Conservation (phyloP, 2,888 invertebrate genomes). For the Philonicus albiceps region DNA sequence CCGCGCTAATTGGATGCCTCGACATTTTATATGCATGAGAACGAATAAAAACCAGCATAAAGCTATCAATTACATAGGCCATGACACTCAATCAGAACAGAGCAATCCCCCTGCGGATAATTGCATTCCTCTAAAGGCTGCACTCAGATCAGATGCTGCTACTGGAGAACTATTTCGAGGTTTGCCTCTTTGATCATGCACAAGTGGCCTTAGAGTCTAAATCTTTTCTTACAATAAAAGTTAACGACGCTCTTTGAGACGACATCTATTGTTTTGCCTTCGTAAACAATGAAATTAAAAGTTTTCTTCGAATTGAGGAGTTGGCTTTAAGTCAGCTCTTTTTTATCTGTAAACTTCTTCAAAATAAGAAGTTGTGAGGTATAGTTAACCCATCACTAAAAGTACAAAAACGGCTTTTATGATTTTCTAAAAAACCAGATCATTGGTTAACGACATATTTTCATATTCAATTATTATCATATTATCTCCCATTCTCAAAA, state of each 20-base stretch:
- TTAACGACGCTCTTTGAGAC: background rate
- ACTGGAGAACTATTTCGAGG: slow-evolving; percentile 9
- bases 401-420: no score
- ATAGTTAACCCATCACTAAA: no score
- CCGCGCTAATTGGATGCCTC: slow-evolving; percentile 20
- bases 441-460: no score
- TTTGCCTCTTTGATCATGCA: background rate
- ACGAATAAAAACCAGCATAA: background rate
- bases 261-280: background rate
- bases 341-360: no score
- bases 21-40: slow-evolving; percentile 25
- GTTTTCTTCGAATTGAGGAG: background rate
- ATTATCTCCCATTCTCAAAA: no score
- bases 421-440: no score
- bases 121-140: background rate
- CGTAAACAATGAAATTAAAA: background rate
- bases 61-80: slow-evolving; percentile 16
- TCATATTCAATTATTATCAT: no score
- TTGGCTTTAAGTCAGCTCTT: no score
- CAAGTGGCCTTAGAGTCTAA: background rate
- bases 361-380: no score
- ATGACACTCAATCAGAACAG: slow-evolving; percentile 24
- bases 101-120: background rate
- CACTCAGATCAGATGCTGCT: background rate
- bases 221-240: background rate